Base-by-base conservation (phyloP, 2,113 vertebrate species). In the Plectropomus leopardus region DNA sequence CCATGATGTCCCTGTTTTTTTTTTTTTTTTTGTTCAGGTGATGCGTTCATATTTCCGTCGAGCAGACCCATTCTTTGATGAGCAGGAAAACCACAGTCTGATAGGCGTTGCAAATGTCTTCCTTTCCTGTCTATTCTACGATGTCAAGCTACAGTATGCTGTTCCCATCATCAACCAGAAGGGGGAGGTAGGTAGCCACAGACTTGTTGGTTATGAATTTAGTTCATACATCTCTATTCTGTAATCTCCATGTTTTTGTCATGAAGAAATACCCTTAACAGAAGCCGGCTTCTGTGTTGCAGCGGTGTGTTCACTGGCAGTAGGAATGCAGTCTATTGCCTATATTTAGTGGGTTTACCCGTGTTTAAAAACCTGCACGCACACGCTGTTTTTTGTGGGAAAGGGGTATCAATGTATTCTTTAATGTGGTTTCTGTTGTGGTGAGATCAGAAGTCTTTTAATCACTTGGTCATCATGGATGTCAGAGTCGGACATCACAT, bases 51-150 rank as follows among this genome's bases (percentile, higher is more conserved):
- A 99, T 91, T 97, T 99, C 87, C 96, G 96, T 48, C 92, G 98
- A 51, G 97, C 97, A 0, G 98, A 99, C 77, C 98, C 97, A 0
- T 99, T 99, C 88, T 99, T 98, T 0, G 98, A 99, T 0, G 98
- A 99, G 80, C 97, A 98, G 87, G 97, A 99, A 82, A 99, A 99
- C 89, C 97, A 99, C 92, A 96, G 96, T 86, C 96, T 99, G 84
- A 98, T 99, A 0, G 98, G 98, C 0, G 97, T 99, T 32, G 98
- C 98, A 82, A 99, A 99, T 4, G 97, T 99, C 67, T 99, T 99
- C 89, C 96, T 99, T 0, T 97, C 98, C 82, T 98, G 96, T 79
- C 96, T 99, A 17, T 98, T 98, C 86, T 96, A 97, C 0, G 97
- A 98, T 0, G 97, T 97, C 72, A 99, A 98, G 88, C 93, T 99